Conservation (phyloP, 1,140 invertebrate genomes). For the Scaptomyza pallida region DNA sequence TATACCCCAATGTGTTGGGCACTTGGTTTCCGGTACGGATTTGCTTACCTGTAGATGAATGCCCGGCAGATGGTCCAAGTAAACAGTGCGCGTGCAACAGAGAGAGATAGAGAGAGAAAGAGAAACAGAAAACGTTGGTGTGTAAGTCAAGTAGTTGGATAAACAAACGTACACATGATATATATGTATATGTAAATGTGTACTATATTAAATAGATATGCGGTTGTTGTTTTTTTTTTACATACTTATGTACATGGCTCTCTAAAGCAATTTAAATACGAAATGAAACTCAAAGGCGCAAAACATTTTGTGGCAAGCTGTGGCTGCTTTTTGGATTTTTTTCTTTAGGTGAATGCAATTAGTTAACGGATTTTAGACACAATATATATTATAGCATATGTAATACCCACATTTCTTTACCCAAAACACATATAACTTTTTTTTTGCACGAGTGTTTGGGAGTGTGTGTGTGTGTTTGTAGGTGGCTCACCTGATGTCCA, state of each 20-base stretch:
- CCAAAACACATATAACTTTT: constrained; percentile 22
- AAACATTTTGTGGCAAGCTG: constrained; percentile 79
- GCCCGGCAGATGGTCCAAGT: constrained; percentile 25
- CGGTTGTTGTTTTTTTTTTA: neutral
- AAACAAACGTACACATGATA: constrained; percentile 12
- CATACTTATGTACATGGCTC: constrained; percentile 40
- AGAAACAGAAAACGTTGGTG: constrained; percentile 42
- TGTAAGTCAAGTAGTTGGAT: constrained; percentile 41
- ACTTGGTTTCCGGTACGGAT: constrained; percentile 61
- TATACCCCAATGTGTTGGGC: constrained; percentile 59
- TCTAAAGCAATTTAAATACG: constrained; percentile 55
- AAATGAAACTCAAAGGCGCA: constrained; percentile 70
- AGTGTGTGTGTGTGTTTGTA: constrained; percentile 8
- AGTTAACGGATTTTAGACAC: constrained; percentile 75
- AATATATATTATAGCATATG: constrained; percentile 22
- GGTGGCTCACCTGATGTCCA: constrained; percentile 85
- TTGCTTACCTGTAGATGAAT: constrained; percentile 75
- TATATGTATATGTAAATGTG: no score
- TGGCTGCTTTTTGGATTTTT: constrained; percentile 32
- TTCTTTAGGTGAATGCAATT: constrained; percentile 58
- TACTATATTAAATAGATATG: neutral
- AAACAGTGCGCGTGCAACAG: constrained; percentile 26
- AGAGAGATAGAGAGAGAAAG: constrained; percentile 46
- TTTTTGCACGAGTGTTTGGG: neutral
- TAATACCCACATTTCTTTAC: neutral